phyloP scores from a whole-genome alignment of 2,888 invertebrate genomes.

The Chloroclystis v-ata region DNA sequence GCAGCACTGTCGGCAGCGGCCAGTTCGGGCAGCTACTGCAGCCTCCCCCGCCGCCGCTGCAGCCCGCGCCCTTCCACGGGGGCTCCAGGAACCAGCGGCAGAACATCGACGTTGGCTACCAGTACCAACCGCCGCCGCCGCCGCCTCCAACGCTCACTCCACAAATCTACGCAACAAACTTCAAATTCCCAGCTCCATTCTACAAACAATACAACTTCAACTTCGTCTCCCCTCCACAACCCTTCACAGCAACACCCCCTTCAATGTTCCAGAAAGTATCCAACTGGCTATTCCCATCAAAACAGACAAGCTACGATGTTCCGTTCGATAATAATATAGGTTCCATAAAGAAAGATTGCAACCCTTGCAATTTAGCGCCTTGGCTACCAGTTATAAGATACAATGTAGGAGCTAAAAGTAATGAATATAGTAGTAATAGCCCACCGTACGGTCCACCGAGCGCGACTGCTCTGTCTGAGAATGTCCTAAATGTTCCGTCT shows the following conservation, averaged over 20 bases:
- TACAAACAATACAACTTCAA: conserved; percentile 71
- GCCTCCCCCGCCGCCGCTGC: conserved; percentile 64
- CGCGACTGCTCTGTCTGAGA: conserved; percentile 54
- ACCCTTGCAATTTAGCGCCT: conserved; percentile 87
- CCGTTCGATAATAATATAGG: conserved; percentile 42
- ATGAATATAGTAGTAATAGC: conserved; percentile 41
- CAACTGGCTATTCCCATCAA: conserved; percentile 80
- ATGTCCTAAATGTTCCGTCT: conserved; percentile 43
- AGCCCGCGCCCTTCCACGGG: conserved; percentile 64
- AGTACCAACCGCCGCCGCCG: conserved; percentile 53
- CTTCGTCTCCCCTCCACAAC: conserved; percentile 66
- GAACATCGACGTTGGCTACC: conserved; percentile 53
- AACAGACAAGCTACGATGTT: conserved; percentile 50
- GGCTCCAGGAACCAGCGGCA: conserved; percentile 54
- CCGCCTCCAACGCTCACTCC: conserved; percentile 33
- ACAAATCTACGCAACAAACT: conserved; percentile 39
- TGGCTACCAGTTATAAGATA: conserved; percentile 86
- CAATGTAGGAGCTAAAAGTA: conserved; percentile 59
- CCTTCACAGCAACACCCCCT: conserved; percentile 60
- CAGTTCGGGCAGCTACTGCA: conserved; percentile 61
- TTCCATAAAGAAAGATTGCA: conserved; percentile 79
- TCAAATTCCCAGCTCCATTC: conserved; percentile 69
- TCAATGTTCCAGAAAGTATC: conserved; percentile 80
- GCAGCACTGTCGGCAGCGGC: conserved; percentile 43
- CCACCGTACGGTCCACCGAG: conserved; percentile 68